Evolutionary conservation across 2,888 invertebrate genomes (phyloP).

Genomic region (Dryobota labecula): DNA sequence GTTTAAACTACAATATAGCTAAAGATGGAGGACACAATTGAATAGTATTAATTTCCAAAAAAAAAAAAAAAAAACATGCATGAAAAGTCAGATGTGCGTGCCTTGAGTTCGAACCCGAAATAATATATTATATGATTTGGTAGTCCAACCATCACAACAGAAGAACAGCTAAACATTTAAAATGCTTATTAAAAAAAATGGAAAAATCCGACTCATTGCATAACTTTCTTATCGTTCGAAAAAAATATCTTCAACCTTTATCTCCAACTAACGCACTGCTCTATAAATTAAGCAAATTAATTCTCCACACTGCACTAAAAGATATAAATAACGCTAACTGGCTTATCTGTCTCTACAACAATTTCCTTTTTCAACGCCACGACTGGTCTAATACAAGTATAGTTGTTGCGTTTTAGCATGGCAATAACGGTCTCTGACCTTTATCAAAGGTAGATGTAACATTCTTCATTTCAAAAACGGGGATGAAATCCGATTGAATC

Average conservation of each 20-base stretch:
- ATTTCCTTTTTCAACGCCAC: slow-evolving; percentile 65
- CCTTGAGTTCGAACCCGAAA: too few species aligned
- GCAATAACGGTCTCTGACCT: not conserved
- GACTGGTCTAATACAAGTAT: slow-evolving; percentile 61
- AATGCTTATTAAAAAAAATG: too few species aligned
- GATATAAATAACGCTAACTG: slow-evolving; percentile 57
- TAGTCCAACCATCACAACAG: too few species aligned
- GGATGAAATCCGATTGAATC: not conserved
- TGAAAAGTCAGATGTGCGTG: too few species aligned
- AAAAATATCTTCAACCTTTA: slow-evolving; percentile 11
- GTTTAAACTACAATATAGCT: not conserved
- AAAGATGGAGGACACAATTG: not conserved
- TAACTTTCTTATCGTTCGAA: not conserved
- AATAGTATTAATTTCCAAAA: too few species aligned
- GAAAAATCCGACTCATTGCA: not conserved
- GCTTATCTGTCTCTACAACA: slow-evolving; percentile 58
- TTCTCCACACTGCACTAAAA: slow-evolving; percentile 56
- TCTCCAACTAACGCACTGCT: slow-evolving; percentile 6
- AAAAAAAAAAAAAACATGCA: too few species aligned
- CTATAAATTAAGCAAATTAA: slow-evolving; percentile 61
- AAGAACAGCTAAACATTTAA: too few species aligned
- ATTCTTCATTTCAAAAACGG: not conserved
- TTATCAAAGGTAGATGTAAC: not conserved
- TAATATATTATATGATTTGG: too few species aligned
- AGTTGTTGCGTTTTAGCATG: not conserved